phyloP scores from a whole-genome alignment of 2,113 vertebrate species.

The Urocynchramus pylzowi region DNA sequence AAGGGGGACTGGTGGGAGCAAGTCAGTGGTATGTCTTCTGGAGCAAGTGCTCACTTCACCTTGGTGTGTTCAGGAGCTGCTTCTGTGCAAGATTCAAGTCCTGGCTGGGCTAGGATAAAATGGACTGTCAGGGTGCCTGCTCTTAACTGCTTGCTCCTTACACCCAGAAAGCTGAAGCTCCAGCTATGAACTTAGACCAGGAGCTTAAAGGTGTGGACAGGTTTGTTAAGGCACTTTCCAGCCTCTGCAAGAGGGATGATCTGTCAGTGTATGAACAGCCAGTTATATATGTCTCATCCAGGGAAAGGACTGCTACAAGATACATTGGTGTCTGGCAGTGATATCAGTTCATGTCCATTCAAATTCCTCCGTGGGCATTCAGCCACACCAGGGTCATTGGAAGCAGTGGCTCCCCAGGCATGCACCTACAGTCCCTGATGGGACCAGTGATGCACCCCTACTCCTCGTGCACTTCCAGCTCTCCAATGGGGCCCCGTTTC shows the following conservation, averaged over 20 bases:
- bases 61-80: not conserved
- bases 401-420: rapidly evolving
- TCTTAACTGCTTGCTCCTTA: not conserved
- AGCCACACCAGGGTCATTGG: not conserved
- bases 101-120: not conserved
- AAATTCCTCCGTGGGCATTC: not conserved
- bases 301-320: not conserved
- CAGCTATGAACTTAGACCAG: not conserved
- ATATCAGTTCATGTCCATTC: rapidly evolving
- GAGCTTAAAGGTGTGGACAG: not conserved
- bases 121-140: not conserved
- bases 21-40: not conserved
- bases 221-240: not conserved
- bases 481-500: not conserved
- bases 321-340: not conserved
- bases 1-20: not conserved
- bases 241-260: not conserved
- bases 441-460: rapidly evolving
- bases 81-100: not conserved
- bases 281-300: not conserved
- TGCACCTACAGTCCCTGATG: rapidly evolving
- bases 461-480: not conserved
- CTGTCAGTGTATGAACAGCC: not conserved
- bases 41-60: not conserved
- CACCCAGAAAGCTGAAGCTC: not conserved